Percentiles rank a stretch among this genome's conserved stretches.
phyloP scores from a whole-genome alignment of 1,140 invertebrate species.

The Ptiloglossa arizonensis region DNA sequence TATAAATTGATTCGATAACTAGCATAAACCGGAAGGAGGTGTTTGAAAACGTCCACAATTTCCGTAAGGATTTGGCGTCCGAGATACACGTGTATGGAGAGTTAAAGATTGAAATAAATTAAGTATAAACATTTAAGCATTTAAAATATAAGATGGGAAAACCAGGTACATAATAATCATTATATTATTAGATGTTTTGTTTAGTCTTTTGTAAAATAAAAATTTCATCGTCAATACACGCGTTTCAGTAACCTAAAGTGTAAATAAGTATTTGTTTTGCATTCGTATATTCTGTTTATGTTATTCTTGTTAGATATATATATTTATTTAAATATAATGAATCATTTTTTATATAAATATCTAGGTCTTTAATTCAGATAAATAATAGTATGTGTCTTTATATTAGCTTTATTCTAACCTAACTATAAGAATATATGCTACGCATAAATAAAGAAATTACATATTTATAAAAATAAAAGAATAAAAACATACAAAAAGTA shows the following conservation, averaged over 20 bases:
- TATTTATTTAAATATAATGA: not conserved
- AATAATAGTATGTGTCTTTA: not conserved
- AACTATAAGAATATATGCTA: not conserved
- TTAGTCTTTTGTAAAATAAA: not conserved
- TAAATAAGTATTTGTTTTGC: conserved; percentile 3
- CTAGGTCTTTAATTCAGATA: not conserved
- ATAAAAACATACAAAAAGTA: not conserved
- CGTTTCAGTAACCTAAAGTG: not conserved
- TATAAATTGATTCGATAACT: conserved; percentile 22
- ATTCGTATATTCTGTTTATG: not conserved
- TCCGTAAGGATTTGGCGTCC: conserved; percentile 27
- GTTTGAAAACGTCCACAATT: not conserved
- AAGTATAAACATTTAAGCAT: not conserved
- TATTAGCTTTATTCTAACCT: conserved; percentile 2
- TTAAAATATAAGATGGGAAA: conserved; percentile 40
- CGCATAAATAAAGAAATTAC: not conserved
- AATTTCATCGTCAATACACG: not conserved
- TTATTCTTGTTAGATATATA: not conserved
- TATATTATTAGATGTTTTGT: not conserved
- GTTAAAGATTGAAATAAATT: not conserved
- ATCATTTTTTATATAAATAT: conserved; percentile 1
- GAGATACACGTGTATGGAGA: conserved; percentile 28
- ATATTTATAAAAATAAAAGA: not conserved
- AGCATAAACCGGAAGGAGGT: conserved; percentile 28
- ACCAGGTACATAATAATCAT: conserved; percentile 45